Evolutionary conservation across 2,113 vertebrate species (phyloP), one percentile per base, ranked within the genome.

Genomic region (Channa maculata): DNA sequence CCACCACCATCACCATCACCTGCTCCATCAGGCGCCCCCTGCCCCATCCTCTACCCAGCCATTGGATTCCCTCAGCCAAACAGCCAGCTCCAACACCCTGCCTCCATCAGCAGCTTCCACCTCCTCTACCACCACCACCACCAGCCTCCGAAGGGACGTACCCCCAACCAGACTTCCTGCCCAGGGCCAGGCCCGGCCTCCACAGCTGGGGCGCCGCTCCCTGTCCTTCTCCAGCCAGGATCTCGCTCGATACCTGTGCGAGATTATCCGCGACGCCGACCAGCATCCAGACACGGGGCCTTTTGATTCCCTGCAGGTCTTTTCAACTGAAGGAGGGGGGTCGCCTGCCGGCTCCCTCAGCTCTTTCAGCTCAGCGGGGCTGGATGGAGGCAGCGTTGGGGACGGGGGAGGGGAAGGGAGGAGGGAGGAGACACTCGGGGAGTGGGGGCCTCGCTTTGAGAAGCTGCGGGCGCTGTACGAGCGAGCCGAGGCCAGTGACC

Each of bases 361-460:
- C 73, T 93, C 95, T 61, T 95, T 94, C 76, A 93, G 94, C 83
- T 96, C 94, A 0, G 80, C 89, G 0, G 93, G 91, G 3, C 79
- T 86, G 57, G 95, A 92, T 0, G 95, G 92, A 36, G 93, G 82
- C 3, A 39, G 79, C 8, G 3, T 75, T 0, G 77, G 71, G 0
- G 89, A 85, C 0, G 80, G 37, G 10, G 81, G 51, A 4, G 89
- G 43, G 14, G 86, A 86, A 39, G 74, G 11, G 10, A 63, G 33
- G 67, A 78, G 65, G 48, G 93, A 90, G 44, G 93, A 95, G 4
- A 90, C 93, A 8, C 92, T 96, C 0, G 91, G 80, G 55, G 93
- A 94, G 15, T 96, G 96, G 96, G 95, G 96, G 45, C 95, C 95
- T 0, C 95, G 96, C 76, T 97, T 96, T 24, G 93, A 95, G 84